Percentiles rank a stretch among this genome's conserved stretches.
These are phyloP conservation scores for Lethrus apterus DNA, from an alignment of 1,140 invertebrate species.

Conservation along the genomic window DNA sequence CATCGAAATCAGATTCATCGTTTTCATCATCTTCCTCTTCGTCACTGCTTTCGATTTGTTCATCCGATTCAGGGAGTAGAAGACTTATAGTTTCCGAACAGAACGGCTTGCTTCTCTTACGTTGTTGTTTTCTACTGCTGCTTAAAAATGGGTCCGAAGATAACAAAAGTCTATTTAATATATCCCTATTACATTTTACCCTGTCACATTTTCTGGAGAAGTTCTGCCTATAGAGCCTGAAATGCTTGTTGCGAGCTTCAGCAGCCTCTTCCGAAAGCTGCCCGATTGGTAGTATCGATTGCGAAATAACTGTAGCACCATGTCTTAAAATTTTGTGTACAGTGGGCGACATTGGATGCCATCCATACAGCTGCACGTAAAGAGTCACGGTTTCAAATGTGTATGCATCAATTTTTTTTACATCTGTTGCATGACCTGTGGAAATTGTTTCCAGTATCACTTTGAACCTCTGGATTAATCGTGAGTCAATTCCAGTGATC, in stretches of 20 bases:
- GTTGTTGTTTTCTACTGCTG: not conserved
- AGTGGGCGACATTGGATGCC: constrained; percentile 37
- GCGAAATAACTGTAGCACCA: constrained; percentile 24
- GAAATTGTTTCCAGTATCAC: constrained; percentile 26
- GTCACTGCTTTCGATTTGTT: too few species aligned
- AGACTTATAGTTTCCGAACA: too few species aligned
- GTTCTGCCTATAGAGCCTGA: not conserved
- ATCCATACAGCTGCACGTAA: constrained; percentile 30
- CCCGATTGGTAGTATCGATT: constrained; percentile 29
- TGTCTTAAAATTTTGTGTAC: constrained; percentile 38
- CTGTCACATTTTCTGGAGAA: constrained; percentile 1
- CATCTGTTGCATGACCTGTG: constrained; percentile 28
- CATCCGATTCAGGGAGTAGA: too few species aligned
- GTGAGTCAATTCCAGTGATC: constrained; percentile 23
- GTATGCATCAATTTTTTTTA: constrained; percentile 25
- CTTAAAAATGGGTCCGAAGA: not conserved
- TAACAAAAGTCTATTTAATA: constrained; percentile 1
- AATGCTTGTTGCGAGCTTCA: constrained; percentile 7
- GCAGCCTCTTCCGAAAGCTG: constrained; percentile 11
- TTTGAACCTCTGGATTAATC: constrained; percentile 18
- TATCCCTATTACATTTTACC: constrained; percentile 3
- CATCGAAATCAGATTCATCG: too few species aligned
- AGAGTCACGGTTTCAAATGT: constrained; percentile 23
- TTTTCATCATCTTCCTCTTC: too few species aligned
- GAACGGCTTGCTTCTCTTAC: not conserved